These are phyloP conservation scores for Acrossocheilus wenchowensis DNA, from an alignment of 2,797 vertebrate species.

Conservation along the genomic window DNA sequence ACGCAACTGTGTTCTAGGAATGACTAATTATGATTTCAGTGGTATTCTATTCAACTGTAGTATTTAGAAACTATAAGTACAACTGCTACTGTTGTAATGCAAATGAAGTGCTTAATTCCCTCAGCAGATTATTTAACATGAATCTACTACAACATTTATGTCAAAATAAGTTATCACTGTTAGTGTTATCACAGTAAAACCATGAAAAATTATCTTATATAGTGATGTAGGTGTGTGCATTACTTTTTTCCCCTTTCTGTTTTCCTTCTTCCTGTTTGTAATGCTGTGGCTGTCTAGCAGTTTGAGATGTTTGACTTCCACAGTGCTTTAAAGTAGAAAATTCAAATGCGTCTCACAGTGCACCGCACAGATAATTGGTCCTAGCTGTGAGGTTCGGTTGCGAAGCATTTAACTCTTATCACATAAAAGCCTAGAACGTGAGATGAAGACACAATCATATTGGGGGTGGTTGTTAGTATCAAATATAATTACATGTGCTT, in stretches of 20 bases:
- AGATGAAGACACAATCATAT: neutral
- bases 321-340: neutral
- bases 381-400: neutral
- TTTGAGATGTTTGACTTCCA: slow-evolving; percentile 4
- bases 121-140: neutral
- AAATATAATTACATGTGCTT: neutral
- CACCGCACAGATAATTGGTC: slow-evolving; percentile 18
- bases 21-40: too few relatives aligned
- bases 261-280: neutral
- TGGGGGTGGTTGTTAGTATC: neutral
- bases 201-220: neutral
- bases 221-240: neutral
- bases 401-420: neutral
- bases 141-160: neutral
- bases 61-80: neutral
- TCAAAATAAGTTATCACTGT: neutral
- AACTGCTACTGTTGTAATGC: neutral
- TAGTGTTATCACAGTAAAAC: neutral
- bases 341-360: slow-evolving; percentile 3
- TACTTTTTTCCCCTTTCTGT: neutral
- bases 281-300: neutral
- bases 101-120: too few relatives aligned
- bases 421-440: neutral
- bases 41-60: neutral
- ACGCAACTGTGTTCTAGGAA: too few relatives aligned